Percentiles rank a stretch among this genome's conserved stretches.
Conservation (phyloP, 2,888 invertebrate genomes). For the Bombylius discolor region DNA sequence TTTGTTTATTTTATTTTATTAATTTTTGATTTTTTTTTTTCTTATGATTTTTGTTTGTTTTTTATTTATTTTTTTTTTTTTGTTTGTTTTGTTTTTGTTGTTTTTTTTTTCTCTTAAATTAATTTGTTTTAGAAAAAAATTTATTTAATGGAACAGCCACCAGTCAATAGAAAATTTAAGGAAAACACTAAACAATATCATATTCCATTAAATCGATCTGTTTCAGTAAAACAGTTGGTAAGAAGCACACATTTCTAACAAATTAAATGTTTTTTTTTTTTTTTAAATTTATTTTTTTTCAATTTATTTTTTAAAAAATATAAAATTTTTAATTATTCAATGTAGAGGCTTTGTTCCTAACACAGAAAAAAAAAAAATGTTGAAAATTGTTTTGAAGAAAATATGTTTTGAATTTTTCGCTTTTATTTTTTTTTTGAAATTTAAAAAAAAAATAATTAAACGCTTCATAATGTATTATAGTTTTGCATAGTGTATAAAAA, state of each 20-base stretch:
- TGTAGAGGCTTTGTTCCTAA: too few species aligned
- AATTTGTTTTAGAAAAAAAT: slow-evolving; percentile 12
- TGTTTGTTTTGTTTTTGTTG: background rate
- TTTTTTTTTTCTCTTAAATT: slow-evolving; percentile 13
- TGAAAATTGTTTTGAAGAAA: too few species aligned
- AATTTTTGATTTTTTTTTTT: background rate
- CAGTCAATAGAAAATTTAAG: slow-evolving; percentile 9
- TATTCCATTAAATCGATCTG: slow-evolving; percentile 8
- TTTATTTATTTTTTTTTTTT: background rate
- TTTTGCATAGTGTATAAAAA: too few species aligned
- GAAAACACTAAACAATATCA: slow-evolving; percentile 2
- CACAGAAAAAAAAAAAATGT: too few species aligned
- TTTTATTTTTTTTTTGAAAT: too few species aligned
- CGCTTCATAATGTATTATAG: too few species aligned
- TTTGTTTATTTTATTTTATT: too few species aligned
- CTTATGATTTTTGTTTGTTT: background rate
- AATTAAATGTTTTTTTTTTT: background rate
- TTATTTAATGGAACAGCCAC: slow-evolving; percentile 12
- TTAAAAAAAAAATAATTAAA: too few species aligned
- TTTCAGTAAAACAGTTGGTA: slow-evolving; percentile 19
- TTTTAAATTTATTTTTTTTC: background rate
- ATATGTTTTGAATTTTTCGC: too few species aligned
- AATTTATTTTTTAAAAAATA: background rate
- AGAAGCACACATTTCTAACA: background rate
- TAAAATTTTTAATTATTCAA: too few species aligned